These are phyloP conservation scores for Lateolabrax maculatus DNA, from an alignment of 2,797 vertebrate species.

Conservation along the genomic window DNA sequence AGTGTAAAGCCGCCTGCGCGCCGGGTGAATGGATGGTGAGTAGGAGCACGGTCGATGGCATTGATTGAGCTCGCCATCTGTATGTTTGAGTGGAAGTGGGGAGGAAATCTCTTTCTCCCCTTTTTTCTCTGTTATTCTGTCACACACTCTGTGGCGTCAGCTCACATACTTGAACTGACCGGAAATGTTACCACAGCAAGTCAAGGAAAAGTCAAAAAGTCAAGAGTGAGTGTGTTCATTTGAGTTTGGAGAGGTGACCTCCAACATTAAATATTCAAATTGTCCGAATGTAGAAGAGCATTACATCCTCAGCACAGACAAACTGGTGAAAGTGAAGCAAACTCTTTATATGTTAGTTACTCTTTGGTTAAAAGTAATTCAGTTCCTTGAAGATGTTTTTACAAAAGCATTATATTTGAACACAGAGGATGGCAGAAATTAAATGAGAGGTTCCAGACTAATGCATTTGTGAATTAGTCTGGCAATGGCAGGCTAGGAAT, in stretches of 20 bases:
- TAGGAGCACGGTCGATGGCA: slow-evolving; percentile 73
- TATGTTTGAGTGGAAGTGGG: slow-evolving; percentile 56
- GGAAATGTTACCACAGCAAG: background rate
- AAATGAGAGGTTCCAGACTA: no score
- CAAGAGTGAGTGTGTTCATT: background rate
- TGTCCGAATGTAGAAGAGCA: background rate
- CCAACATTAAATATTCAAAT: background rate
- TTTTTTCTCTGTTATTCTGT: slow-evolving; percentile 23
- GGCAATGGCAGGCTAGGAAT: no score
- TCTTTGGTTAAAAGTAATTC: background rate
- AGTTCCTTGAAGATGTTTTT: background rate
- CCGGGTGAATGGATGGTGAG: slow-evolving; percentile 65
- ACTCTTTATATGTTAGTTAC: background rate
- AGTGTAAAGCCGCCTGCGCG: slow-evolving; percentile 54
- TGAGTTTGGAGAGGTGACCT: background rate
- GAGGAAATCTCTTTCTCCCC: slow-evolving; percentile 44
- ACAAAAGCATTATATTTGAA: background rate
- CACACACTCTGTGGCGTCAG: slow-evolving; percentile 14
- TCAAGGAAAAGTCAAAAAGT: background rate
- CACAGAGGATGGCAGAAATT: no score
- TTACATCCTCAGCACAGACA: no score
- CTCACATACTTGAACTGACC: slow-evolving; percentile 7
- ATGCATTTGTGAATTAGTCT: no score
- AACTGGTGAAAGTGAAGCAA: background rate
- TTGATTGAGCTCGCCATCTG: slow-evolving; percentile 73